Conservation (phyloP, 2,113 vertebrate genomes). For the Notiomystis cincta region DNA sequence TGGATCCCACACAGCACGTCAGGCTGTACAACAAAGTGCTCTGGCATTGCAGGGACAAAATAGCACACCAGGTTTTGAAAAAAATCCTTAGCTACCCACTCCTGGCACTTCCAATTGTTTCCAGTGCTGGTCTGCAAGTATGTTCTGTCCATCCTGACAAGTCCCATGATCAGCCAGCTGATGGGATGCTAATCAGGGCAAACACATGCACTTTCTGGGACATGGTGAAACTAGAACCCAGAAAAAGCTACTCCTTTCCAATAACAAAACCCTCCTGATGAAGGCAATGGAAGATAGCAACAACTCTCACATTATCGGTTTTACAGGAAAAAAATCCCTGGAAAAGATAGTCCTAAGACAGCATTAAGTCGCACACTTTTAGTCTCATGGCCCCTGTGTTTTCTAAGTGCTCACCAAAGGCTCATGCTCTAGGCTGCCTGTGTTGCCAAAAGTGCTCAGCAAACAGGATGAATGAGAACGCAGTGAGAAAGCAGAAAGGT, state of each 20-base stretch:
- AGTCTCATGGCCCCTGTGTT: background rate
- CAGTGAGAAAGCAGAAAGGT: background rate
- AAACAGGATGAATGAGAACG: rapidly evolving
- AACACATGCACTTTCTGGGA: background rate
- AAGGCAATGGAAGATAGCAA: background rate
- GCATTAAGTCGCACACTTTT: background rate
- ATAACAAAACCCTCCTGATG: background rate
- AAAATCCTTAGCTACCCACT: background rate
- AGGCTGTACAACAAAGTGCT: background rate
- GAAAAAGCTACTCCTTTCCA: background rate
- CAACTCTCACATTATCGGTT: background rate
- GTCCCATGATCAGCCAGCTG: background rate
- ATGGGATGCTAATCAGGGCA: background rate
- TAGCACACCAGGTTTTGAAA: background rate
- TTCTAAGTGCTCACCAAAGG: background rate
- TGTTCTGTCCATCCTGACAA: background rate
- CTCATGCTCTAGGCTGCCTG: background rate
- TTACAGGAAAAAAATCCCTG: background rate
- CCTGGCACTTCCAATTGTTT: background rate
- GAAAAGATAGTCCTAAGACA: background rate
- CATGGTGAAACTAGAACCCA: background rate
- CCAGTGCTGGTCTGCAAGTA: background rate
- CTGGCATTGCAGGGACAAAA: background rate
- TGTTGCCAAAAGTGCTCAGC: background rate
- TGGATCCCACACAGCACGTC: background rate